phyloP scores from a whole-genome alignment of 2,888 invertebrate genomes.

The Platycheirus albimanus region DNA sequence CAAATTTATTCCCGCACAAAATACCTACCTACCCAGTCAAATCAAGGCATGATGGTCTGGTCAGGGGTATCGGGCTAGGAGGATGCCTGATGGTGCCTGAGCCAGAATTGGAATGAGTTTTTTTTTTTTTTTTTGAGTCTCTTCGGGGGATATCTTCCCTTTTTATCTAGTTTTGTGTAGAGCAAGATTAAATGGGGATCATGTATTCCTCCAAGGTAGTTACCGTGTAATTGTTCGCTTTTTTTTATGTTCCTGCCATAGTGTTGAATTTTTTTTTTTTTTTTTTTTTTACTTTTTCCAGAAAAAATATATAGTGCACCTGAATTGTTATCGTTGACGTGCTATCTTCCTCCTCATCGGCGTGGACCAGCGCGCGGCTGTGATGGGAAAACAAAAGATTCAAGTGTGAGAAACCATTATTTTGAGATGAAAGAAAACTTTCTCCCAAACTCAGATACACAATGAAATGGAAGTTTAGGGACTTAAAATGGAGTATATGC shows the following conservation, averaged over 20 bases:
- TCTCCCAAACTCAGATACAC: neutral
- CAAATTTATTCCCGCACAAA: constrained; percentile 30
- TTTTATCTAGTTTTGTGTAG: constrained; percentile 56
- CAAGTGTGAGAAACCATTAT: constrained; percentile 18
- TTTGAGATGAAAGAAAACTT: constrained; percentile 17
- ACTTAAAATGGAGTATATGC: neutral
- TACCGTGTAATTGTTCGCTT: constrained; percentile 62
- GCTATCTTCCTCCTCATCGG: neutral
- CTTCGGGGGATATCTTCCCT: constrained; percentile 46
- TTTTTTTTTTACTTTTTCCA: no score
- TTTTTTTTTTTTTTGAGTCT: constrained; percentile 29
- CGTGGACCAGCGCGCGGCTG: neutral
- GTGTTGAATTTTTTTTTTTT: constrained; percentile 9
- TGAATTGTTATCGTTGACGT: constrained; percentile 44
- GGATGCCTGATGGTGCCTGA: constrained; percentile 4
- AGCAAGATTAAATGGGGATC: constrained; percentile 67
- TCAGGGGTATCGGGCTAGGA: no score
- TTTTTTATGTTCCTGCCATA: constrained; percentile 51
- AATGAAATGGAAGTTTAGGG: constrained; percentile 15
- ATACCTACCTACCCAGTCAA: constrained; percentile 4
- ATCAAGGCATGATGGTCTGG: constrained; percentile 18
- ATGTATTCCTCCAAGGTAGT: constrained; percentile 66
- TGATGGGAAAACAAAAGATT: constrained; percentile 17
- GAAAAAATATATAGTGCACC: constrained; percentile 51
- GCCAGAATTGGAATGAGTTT: constrained; percentile 46